These are phyloP conservation scores for Loriculus beryllinus DNA, from an alignment of 2,797 vertebrate species.

Conservation along the genomic window DNA sequence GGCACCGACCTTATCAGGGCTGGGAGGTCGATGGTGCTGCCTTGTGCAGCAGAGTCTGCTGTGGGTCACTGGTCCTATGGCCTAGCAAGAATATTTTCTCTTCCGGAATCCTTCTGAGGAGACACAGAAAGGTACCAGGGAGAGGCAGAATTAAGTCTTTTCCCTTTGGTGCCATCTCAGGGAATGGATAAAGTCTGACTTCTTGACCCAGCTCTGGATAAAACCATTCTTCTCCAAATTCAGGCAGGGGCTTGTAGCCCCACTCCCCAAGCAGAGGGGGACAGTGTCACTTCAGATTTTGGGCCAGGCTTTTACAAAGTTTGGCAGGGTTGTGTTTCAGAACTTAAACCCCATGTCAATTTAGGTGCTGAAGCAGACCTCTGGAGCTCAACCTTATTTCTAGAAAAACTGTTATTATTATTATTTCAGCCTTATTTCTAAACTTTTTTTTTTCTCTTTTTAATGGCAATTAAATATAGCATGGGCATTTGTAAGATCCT, in stretches of 20 bases:
- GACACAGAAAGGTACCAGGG: background rate
- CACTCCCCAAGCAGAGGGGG: background rate
- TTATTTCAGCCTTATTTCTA: background rate
- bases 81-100: background rate
- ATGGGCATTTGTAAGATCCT: constrained; percentile 23
- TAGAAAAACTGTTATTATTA: background rate
- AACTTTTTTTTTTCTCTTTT: background rate
- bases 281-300: background rate
- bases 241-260: background rate
- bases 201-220: background rate
- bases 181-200: background rate
- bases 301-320: background rate
- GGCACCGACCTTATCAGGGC: rapidly evolving
- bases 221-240: background rate
- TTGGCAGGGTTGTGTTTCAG: background rate
- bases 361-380: background rate
- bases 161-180: background rate
- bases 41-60: background rate
- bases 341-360: background rate
- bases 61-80: background rate
- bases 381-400: background rate
- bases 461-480: constrained; percentile 11
- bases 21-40: background rate
- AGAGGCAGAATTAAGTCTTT: background rate
- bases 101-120: background rate